Conservation (phyloP, 1,140 invertebrate genomes). For the Drosophila ohnishii region DNA sequence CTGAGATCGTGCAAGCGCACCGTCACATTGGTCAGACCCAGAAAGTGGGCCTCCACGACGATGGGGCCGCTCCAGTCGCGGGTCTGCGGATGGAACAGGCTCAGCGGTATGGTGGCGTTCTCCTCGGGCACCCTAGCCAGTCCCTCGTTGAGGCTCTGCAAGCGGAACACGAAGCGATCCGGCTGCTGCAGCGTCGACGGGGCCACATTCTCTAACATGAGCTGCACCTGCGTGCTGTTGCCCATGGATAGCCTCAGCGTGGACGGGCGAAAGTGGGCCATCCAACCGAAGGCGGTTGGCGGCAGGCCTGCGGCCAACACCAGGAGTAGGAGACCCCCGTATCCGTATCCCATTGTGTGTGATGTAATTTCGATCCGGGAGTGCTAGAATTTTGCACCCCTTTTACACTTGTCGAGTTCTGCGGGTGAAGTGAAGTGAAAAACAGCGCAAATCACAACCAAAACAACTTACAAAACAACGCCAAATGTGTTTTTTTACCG, state of each 20-base stretch:
- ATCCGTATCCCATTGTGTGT: constrained; percentile 1
- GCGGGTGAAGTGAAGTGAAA: constrained; percentile 4
- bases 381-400: constrained; percentile 1
- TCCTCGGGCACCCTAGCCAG: constrained; percentile 52
- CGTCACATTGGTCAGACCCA: constrained; percentile 57
- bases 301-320: constrained; percentile 12
- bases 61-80: constrained; percentile 59
- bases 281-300: constrained; percentile 29
- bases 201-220: constrained; percentile 27
- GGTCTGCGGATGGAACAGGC: constrained; percentile 18
- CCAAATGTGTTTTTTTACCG: constrained; percentile 13
- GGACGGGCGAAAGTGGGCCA: constrained; percentile 52
- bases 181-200: constrained; percentile 13
- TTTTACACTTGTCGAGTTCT: constrained; percentile 15
- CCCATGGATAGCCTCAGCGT: constrained; percentile 43
- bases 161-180: constrained; percentile 55
- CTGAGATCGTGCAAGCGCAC: constrained; percentile 50
- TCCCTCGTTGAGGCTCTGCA: constrained; percentile 37
- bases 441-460: constrained; percentile 1
- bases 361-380: constrained; percentile 11
- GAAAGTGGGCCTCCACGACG: constrained; percentile 46
- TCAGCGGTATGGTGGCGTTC: constrained; percentile 48
- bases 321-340: constrained; percentile 2
- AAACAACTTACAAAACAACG: background rate
- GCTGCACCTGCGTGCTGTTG: constrained; percentile 26